These are phyloP conservation scores for Vanessa cardui DNA, from an alignment of 2,888 invertebrate species.

Conservation along the genomic window DNA sequence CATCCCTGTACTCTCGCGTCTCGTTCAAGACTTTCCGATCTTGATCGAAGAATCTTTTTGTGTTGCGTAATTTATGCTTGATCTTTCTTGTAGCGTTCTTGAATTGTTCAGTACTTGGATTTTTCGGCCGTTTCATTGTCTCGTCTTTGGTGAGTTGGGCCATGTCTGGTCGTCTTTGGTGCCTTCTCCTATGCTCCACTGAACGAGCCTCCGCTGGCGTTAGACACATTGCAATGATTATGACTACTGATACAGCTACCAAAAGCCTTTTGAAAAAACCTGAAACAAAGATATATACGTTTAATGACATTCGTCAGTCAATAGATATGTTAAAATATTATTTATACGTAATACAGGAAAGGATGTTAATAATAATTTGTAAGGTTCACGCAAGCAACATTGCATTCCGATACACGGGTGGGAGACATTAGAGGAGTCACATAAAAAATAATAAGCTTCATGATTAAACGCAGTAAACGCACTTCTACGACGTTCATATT, in stretches of 20 bases:
- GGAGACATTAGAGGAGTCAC: slow-evolving; percentile 56
- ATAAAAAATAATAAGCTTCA: slow-evolving; percentile 79
- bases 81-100: slow-evolving; percentile 66
- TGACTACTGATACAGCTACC: slow-evolving; percentile 74
- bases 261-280: slow-evolving; percentile 81
- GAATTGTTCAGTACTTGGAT: slow-evolving; percentile 56
- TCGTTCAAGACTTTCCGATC: slow-evolving; percentile 62
- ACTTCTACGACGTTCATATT: slow-evolving; percentile 45
- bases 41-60: slow-evolving; percentile 63
- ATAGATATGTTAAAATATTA: too few species aligned
- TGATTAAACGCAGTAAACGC: slow-evolving; percentile 60
- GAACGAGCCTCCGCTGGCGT: slow-evolving; percentile 66
- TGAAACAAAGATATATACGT: slow-evolving; percentile 59
- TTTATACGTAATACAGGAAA: neutral
- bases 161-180: slow-evolving; percentile 59
- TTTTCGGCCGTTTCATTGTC: slow-evolving; percentile 53
- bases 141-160: slow-evolving; percentile 60
- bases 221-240: slow-evolving; percentile 73
- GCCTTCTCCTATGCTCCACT: slow-evolving; percentile 62
- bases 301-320: neutral
- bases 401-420: slow-evolving; percentile 48
- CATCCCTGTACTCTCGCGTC: slow-evolving; percentile 63
- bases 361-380: slow-evolving; percentile 3
- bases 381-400: slow-evolving; percentile 39
- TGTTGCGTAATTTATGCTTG: slow-evolving; percentile 66